Evolutionary conservation across 92 coral and sea anemone species (phyloP), one percentile per base, ranked within the genome.

Genomic region (Zoanthus gigantus): DNA sequence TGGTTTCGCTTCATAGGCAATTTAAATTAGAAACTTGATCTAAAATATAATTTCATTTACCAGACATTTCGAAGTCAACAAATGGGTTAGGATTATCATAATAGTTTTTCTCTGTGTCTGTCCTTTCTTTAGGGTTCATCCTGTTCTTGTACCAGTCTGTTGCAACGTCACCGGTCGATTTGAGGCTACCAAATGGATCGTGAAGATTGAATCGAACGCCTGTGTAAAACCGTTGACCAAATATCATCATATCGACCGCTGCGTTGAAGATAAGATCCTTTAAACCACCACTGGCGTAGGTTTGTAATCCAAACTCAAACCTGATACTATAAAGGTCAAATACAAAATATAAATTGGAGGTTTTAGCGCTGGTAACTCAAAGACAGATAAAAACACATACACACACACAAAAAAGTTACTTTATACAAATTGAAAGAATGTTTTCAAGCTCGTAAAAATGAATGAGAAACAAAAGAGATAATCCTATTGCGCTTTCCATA

Each of bases 61-160:
- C 99, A 76, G 97, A 85, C 89, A 97, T 77, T 73, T 97, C 97
- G 72, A 97, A 97, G 90, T 97, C 98, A 3, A 95, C 92, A 80
- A 84, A 97, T 3, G 99, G 98, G 75, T 95, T 97, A 10, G 99
- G 96, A 47, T 94, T 94, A 74, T 97, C 99, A 83, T 97, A 97
- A 80, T 95, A 94, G 30, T 92, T 67, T 77, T 95, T 91, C 87
- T 95, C 97, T 10, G 96, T 93, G 76, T 76, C 93, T 57, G 97
- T 93, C 46, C 96, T 79, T 29, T 89, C 94, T 63, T 94, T 92
- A 10, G 96, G 94, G 78, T 97, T 97, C 93, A 91, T 92, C 83
- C 92, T 93, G 73, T 94, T 92, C 79, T 95, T 90, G 95, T 90
- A 95, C 93, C 93, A 90, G 68, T 91, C 85, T 0, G 96, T 90